phyloP scores from a whole-genome alignment of 1,140 invertebrate genomes.

The Ceratina japonica region DNA sequence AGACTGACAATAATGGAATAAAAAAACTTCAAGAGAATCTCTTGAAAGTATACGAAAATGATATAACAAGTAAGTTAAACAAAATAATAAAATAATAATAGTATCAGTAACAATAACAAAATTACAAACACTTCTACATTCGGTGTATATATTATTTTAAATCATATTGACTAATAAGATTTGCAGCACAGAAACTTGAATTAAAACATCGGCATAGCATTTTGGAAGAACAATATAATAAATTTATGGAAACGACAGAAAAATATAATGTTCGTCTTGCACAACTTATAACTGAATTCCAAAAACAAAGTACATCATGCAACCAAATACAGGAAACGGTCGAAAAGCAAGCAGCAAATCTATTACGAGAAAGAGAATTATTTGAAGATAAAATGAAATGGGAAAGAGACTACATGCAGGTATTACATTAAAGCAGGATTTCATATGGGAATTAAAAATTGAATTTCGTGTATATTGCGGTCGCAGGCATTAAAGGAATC shows the following conservation, averaged over 20 bases:
- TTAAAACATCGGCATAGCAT: constrained; percentile 66
- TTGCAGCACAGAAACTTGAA: constrained; percentile 67
- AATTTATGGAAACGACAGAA: constrained; percentile 64
- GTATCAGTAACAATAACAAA: constrained; percentile 12
- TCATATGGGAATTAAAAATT: neutral
- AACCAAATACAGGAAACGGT: constrained; percentile 67
- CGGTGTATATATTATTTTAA: constrained; percentile 1
- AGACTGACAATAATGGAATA: constrained; percentile 62
- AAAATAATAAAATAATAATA: constrained; percentile 9
- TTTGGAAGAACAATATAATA: constrained; percentile 65
- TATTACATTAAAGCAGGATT: constrained; percentile 32
- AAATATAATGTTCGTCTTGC: constrained; percentile 63
- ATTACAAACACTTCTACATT: constrained; percentile 22
- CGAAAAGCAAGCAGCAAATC: constrained; percentile 63
- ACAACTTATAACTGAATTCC: constrained; percentile 66
- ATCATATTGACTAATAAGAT: constrained; percentile 15
- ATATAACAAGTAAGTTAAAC: constrained; percentile 67
- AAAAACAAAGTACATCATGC: constrained; percentile 63
- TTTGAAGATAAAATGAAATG: constrained; percentile 73
- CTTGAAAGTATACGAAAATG: constrained; percentile 68
- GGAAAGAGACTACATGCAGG: constrained; percentile 72
- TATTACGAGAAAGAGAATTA: constrained; percentile 71
- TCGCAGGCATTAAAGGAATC: constrained; percentile 69
- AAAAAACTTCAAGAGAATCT: constrained; percentile 55
- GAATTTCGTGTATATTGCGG: constrained; percentile 1